phyloP scores from a whole-genome alignment of 92 coral and sea anemone genomes.

The Phenganax marumi region DNA sequence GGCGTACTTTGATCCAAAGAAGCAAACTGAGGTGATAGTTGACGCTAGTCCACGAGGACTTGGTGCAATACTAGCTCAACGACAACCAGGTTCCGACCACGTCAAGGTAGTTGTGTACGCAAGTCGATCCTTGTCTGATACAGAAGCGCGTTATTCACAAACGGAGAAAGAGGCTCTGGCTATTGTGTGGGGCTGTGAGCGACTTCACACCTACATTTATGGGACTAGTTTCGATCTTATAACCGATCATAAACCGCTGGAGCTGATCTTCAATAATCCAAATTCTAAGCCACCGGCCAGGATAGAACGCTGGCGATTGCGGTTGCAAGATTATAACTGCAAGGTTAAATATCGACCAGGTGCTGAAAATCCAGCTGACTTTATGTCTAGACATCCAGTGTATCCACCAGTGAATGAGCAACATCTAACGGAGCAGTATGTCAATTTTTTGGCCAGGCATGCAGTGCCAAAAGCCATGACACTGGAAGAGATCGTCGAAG shows the following conservation, averaged over 20 bases:
- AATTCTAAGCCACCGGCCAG: no score
- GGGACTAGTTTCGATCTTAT: background rate
- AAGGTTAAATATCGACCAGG: background rate
- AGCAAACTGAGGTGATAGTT: conserved; percentile 15
- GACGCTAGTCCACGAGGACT: conserved; percentile 53
- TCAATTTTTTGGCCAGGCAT: background rate
- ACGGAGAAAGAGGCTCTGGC: conserved; percentile 42
- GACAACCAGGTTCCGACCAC: no score
- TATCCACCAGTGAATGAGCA: background rate
- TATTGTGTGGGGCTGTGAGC: conserved; percentile 47
- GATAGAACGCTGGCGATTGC: no score
- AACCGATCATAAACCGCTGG: conserved; percentile 26
- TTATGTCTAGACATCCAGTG: background rate
- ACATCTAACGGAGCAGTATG: background rate
- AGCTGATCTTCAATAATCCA: conserved; percentile 5
- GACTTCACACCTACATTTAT: conserved; percentile 26
- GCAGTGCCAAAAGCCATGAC: conserved; percentile 10
- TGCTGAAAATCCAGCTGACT: conserved; percentile 2
- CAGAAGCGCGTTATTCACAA: conserved; percentile 46
- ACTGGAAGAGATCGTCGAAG: conserved; percentile 13
- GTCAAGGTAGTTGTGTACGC: conserved; percentile 40
- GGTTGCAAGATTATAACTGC: background rate
- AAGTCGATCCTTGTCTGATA: conserved; percentile 43
- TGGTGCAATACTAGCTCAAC: conserved; percentile 40
- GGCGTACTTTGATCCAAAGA: conserved; percentile 39